Evolutionary conservation across 2,113 vertebrate genomes (phyloP).

Genomic region (Elaphurus davidianus): DNA sequence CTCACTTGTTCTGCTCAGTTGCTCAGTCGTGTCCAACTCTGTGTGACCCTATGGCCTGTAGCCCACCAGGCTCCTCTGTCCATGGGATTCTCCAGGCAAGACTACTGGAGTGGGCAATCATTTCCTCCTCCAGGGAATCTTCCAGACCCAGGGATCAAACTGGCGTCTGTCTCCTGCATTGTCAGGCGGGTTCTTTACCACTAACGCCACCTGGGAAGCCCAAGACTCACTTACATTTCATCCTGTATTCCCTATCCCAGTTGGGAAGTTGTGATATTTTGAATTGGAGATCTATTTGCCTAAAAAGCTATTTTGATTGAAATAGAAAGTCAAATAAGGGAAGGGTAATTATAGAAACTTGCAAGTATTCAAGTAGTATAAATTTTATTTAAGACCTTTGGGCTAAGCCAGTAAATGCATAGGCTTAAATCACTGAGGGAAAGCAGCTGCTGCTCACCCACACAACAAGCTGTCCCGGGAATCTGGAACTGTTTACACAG

Average conservation of each 20-base stretch:
- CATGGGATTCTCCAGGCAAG: not conserved
- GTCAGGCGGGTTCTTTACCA: not conserved
- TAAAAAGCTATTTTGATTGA: not conserved
- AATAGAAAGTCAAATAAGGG: not conserved
- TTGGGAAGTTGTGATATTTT: not conserved
- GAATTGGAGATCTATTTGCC: not conserved
- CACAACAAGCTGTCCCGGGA: not conserved
- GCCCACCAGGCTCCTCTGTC: not conserved
- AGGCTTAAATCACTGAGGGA: not conserved
- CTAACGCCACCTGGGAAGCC: not conserved
- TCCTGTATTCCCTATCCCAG: not conserved
- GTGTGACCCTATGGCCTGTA: not conserved
- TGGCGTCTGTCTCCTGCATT: not conserved
- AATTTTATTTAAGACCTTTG: not conserved
- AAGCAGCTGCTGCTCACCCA: not conserved
- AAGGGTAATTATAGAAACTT: not conserved
- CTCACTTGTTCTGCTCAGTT: not conserved
- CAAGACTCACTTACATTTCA: not conserved
- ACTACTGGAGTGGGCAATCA: not conserved
- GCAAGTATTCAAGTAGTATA: not conserved
- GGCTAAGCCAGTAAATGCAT: not conserved
- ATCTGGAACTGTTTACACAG: not conserved
- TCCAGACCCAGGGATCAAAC: not conserved
- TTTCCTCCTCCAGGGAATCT: not conserved
- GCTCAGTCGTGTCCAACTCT: not conserved